These are phyloP conservation scores for Coluber constrictor DNA, from an alignment of 2,797 vertebrate genomes.

Conservation along the genomic window DNA sequence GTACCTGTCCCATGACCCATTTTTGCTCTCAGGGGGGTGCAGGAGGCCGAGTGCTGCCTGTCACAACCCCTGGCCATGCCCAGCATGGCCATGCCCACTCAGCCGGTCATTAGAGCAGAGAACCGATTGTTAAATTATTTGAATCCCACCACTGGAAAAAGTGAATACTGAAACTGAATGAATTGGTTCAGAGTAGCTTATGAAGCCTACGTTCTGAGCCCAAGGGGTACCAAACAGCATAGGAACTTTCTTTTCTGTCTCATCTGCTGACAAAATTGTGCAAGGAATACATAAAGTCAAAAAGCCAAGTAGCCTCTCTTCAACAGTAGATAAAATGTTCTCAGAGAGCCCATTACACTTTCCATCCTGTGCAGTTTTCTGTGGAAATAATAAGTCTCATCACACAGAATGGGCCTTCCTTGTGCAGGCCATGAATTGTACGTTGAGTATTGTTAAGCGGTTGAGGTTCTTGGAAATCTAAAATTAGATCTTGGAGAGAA, in stretches of 20 bases:
- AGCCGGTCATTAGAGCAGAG: too few relatives aligned
- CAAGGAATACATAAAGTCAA: not conserved
- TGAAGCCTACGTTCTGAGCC: not conserved
- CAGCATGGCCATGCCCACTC: too few relatives aligned
- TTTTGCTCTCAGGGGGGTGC: too few relatives aligned
- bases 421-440: not conserved
- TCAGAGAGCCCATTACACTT: not conserved
- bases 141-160: not conserved
- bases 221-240: too few relatives aligned
- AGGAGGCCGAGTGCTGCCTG: too few relatives aligned
- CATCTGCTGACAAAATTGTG: not conserved
- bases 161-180: conserved; percentile 27
- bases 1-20: too few relatives aligned
- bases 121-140: too few relatives aligned
- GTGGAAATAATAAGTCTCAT: not conserved
- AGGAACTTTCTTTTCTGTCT: not conserved
- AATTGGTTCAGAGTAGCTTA: conserved; percentile 35
- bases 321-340: not conserved
- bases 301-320: not conserved
- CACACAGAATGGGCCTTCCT: not conserved
- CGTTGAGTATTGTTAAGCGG: not conserved
- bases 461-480: not conserved
- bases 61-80: too few relatives aligned
- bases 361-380: not conserved
- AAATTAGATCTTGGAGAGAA: not conserved